Percentiles rank a stretch among this genome's conserved stretches.
phyloP scores from a whole-genome alignment of 2,113 vertebrate genomes.

The Leucoraja erinaceus region DNA sequence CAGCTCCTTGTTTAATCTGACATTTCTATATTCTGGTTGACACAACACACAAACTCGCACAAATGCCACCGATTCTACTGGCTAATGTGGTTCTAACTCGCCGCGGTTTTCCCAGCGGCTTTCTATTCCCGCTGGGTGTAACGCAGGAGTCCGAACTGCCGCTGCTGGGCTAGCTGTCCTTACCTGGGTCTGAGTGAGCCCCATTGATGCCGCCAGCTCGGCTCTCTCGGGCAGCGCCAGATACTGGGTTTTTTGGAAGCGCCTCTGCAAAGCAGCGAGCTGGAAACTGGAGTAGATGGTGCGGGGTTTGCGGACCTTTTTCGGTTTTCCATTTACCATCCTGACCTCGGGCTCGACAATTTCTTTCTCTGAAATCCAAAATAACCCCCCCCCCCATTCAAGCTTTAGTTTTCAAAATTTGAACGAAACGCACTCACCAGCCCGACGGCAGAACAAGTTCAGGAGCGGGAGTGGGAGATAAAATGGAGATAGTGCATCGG shows the following conservation, averaged over 20 bases:
- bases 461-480: background rate
- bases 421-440: background rate
- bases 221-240: conserved; percentile 93
- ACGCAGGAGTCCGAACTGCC: background rate
- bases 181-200: conserved; percentile 96
- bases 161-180: conserved; percentile 21
- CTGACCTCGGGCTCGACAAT: conserved; percentile 85
- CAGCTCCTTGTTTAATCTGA: no score
- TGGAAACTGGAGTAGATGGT: conserved; percentile 98
- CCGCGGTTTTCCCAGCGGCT: background rate
- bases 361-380: conserved; percentile 76
- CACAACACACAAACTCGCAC: background rate
- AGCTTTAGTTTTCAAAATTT: background rate
- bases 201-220: conserved; percentile 87
- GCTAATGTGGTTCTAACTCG: background rate
- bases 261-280: conserved; percentile 88
- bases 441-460: no score
- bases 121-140: background rate
- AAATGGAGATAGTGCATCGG: background rate
- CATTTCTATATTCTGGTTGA: background rate
- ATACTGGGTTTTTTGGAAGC: conserved; percentile 98
- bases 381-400: background rate
- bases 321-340: conserved; percentile 98
- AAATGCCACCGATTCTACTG: background rate
- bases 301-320: conserved; percentile 94